Evolutionary conservation across 2,888 invertebrate species (phyloP), one percentile per base, ranked within the genome.

Genomic region (Paralinhomoeus sp.): DNA sequence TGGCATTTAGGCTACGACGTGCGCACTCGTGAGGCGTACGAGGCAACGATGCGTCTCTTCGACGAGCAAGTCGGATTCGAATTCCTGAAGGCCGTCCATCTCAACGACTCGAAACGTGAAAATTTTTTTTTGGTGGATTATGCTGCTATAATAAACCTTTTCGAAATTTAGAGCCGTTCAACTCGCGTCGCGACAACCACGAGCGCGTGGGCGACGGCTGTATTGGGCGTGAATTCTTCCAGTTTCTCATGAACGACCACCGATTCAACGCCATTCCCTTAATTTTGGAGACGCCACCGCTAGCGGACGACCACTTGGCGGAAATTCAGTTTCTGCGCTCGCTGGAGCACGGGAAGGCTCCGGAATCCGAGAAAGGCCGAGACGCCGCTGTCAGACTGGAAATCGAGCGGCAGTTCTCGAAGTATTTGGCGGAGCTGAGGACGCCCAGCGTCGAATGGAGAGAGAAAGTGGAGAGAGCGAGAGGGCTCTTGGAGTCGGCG

Each of bases 101-200:
- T 70, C 17, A 69, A 70, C 56, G 69, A 69, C 52, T 68, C 67
- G 2, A 64, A 64, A 55, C 65, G 68, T 67, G 50, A 46, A 50
- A 45, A 9, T 41, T 18, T 22, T 20, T 18, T 40, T 24, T 17
- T 12, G 9, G 12, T 23, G 7, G n/a, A n/a, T n/a, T n/a, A 24
- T 13, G 12, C 20, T 20, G 31, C 31, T 31, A 12, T 31, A 15
- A 9, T 12, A 15, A 9, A 9, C 31, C 15, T 9, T 9, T 31
- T 15, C 15, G 31, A 15, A 31, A 31, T 54, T 15, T 48, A 67
- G 67, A 64, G 20, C 54, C 54, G 27, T 44, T 62, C n/a, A 66
- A 65, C 2, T 64, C 63, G 41, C 62, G 64, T 43, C 46, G 60
- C 18, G 69, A 69, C 49, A 55, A 67, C 1, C 69, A 69, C 51